Evolutionary conservation across 2,113 vertebrate species (phyloP).

Genomic region (Pelobates fuscus): DNA sequence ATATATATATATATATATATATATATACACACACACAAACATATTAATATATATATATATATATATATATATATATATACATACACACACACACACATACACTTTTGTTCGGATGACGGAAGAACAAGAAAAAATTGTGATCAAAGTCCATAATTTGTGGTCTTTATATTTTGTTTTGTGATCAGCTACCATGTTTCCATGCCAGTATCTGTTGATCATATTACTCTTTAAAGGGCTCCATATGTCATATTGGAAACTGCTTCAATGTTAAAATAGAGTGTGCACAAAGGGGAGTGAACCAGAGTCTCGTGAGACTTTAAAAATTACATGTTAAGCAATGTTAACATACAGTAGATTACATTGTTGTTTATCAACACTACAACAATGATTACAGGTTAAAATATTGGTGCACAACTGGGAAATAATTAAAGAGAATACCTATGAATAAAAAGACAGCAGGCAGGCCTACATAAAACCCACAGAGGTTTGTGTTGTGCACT

Average conservation of each 20-base stretch:
- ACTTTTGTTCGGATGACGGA: too few species aligned
- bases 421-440: not conserved
- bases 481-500: too few species aligned
- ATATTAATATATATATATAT: too few species aligned
- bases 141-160: too few species aligned
- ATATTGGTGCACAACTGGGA: not conserved
- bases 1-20: too few species aligned
- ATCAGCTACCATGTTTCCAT: not conserved
- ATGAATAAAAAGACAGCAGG: not conserved
- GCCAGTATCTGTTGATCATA: not conserved
- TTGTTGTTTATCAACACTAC: not conserved
- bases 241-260: not conserved
- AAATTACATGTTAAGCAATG: not conserved
- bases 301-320: not conserved
- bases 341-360: not conserved
- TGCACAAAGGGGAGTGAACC: not conserved
- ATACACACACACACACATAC: too few species aligned
- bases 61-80: too few species aligned
- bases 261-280: not conserved
- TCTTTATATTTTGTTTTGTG: not conserved
- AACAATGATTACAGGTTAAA: not conserved
- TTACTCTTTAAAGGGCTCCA: not conserved
- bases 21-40: too few species aligned
- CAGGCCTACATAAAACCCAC: not conserved
- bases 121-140: too few species aligned